phyloP scores from a whole-genome alignment of 2,797 vertebrate genomes.

The Molothrus ater region DNA sequence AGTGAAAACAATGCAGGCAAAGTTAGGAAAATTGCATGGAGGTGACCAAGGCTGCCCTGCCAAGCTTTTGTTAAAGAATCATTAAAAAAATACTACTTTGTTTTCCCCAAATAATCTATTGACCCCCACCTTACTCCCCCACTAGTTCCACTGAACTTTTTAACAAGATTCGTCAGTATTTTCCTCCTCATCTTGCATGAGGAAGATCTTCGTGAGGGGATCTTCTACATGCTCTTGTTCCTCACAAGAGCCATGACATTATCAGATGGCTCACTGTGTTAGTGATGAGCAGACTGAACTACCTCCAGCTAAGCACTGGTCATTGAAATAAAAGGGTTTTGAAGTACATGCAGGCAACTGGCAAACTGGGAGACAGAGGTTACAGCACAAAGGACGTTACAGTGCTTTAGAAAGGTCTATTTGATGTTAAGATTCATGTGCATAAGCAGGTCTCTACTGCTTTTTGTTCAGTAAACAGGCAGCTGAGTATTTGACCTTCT shows the following conservation, averaged over 20 bases:
- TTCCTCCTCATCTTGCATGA: not conserved
- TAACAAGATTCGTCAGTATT: not conserved
- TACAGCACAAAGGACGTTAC: not conserved
- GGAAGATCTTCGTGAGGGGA: not conserved
- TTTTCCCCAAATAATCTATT: not conserved
- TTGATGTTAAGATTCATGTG: not conserved
- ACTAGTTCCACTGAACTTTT: not conserved
- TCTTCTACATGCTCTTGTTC: not conserved
- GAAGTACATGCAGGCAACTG: not conserved
- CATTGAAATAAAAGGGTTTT: not conserved
- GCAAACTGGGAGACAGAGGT: not conserved
- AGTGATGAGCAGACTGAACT: not conserved
- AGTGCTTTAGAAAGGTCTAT: not conserved
- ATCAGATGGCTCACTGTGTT: not conserved
- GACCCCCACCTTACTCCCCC: not conserved
- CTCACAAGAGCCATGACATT: not conserved
- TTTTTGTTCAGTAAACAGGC: not conserved
- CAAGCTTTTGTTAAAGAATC: not conserved
- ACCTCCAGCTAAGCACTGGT: not conserved
- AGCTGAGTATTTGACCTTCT: not conserved
- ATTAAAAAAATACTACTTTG: not conserved
- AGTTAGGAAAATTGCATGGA: not conserved
- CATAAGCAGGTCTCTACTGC: not conserved
- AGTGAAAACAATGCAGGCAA: conserved; percentile 35
- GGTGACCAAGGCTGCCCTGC: not conserved